Conservation (phyloP, 92 coral and sea anemone genomes). For the Pocillopora grandis region DNA sequence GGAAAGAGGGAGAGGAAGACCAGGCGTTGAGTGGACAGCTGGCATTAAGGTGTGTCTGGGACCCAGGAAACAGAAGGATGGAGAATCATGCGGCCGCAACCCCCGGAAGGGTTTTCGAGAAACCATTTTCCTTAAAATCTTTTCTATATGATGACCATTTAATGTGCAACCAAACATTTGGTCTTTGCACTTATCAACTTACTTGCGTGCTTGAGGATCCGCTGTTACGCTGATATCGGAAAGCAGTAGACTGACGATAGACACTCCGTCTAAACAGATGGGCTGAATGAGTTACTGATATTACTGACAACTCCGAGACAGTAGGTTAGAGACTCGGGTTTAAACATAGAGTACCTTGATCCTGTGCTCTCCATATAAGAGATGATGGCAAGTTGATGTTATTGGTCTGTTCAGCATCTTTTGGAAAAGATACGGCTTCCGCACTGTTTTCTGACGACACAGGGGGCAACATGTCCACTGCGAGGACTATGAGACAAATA, state of each 20-base stretch:
- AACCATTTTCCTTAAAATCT: too few species aligned
- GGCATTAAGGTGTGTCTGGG: too few species aligned
- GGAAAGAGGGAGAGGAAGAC: too few species aligned
- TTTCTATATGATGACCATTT: neutral
- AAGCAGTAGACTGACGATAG: conserved; percentile 39
- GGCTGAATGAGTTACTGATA: neutral
- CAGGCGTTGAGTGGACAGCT: too few species aligned
- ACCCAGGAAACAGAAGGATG: too few species aligned
- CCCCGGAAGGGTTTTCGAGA: too few species aligned
- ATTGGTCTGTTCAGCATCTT: conserved; percentile 7
- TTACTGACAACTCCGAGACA: neutral
- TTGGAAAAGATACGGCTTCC: conserved; percentile 35
- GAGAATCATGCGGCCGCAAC: too few species aligned
- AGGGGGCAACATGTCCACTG: conserved; percentile 40
- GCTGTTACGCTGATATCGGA: conserved; percentile 27
- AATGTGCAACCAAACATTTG: neutral
- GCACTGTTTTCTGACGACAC: neutral
- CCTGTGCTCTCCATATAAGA: conserved; percentile 32
- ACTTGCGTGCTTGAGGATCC: conserved; percentile 21
- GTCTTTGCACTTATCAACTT: neutral
- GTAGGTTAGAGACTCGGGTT: neutral
- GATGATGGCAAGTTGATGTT: conserved; percentile 40
- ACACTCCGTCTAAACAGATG: conserved; percentile 48
- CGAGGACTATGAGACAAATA: conserved; percentile 22
- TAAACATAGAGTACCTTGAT: neutral